Evolutionary conservation across 1,140 invertebrate genomes (phyloP).

Genomic region (Bombyx mandarina): DNA sequence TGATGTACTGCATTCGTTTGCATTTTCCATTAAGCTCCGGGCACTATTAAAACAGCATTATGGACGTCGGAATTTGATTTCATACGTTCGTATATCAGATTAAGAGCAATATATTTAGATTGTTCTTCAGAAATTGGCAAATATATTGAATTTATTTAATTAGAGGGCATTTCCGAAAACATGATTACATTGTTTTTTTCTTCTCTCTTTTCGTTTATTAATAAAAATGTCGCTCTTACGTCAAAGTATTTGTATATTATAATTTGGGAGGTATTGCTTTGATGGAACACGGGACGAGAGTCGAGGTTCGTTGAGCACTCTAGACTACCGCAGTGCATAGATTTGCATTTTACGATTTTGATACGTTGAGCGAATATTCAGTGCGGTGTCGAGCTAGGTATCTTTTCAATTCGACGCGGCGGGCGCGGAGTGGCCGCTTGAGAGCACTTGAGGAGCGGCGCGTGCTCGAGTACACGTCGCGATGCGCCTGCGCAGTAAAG

Average conservation of each 20-base stretch:
- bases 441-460: conserved; percentile 56
- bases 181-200: too few relatives aligned
- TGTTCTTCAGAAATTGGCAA: too few relatives aligned
- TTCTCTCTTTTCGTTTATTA: conserved; percentile 15
- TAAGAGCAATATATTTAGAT: neutral
- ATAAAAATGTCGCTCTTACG: conserved; percentile 38
- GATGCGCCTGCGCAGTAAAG: conserved; percentile 55
- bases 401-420: conserved; percentile 68
- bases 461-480: conserved; percentile 57
- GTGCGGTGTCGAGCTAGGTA: conserved; percentile 63
- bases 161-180: too few relatives aligned
- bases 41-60: conserved; percentile 46
- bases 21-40: conserved; percentile 58
- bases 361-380: conserved; percentile 69
- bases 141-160: too few relatives aligned
- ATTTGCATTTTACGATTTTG: conserved; percentile 70
- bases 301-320: conserved; percentile 47
- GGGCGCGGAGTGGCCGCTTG: conserved; percentile 50
- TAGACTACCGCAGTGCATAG: conserved; percentile 66
- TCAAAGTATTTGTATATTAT: conserved; percentile 59
- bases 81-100: conserved; percentile 44
- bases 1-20: conserved; percentile 39
- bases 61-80: conserved; percentile 58
- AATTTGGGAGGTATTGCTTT: conserved; percentile 64
- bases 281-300: conserved; percentile 48